Percentiles rank a stretch among this genome's conserved stretches.
Evolutionary conservation across 2,888 invertebrate genomes (phyloP).

Genomic region (Tinea pellionella): DNA sequence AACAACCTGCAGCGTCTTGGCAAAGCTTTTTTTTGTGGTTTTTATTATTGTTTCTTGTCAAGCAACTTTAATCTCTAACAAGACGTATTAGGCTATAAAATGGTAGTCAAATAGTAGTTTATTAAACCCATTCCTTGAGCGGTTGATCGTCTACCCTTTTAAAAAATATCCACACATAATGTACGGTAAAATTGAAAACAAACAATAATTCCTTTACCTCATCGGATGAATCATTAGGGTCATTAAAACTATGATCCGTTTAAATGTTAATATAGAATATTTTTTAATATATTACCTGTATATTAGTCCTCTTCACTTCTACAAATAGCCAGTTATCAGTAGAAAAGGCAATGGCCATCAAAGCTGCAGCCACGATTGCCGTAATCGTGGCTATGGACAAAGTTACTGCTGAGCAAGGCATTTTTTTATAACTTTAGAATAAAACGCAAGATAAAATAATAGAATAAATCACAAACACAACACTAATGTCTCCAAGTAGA

Average conservation of each 20-base stretch:
- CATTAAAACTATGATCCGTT: not conserved
- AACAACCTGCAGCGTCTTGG: too few relatives aligned
- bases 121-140: too few relatives aligned
- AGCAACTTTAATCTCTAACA: too few relatives aligned
- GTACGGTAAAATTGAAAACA: too few relatives aligned
- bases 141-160: too few relatives aligned
- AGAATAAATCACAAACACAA: slow-evolving; percentile 54
- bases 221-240: not conserved
- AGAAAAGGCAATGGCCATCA: slow-evolving; percentile 93
- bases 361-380: slow-evolving; percentile 92
- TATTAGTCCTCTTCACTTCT: slow-evolving; percentile 88
- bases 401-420: slow-evolving; percentile 96
- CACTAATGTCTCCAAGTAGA: slow-evolving; percentile 38
- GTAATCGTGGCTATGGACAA: slow-evolving; percentile 95
- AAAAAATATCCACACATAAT: too few relatives aligned
- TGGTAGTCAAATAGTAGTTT: too few relatives aligned
- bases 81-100: too few relatives aligned
- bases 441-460: slow-evolving; percentile 29
- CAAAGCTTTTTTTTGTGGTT: too few relatives aligned
- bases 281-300: slow-evolving; percentile 75
- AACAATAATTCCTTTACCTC: too few relatives aligned
- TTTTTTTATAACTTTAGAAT: slow-evolving; percentile 48
- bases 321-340: slow-evolving; percentile 98
- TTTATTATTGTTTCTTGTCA: too few relatives aligned
- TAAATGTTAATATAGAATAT: not conserved